Evolutionary conservation across 1,140 invertebrate genomes (phyloP).

Genomic region (Caerostris darwini): DNA sequence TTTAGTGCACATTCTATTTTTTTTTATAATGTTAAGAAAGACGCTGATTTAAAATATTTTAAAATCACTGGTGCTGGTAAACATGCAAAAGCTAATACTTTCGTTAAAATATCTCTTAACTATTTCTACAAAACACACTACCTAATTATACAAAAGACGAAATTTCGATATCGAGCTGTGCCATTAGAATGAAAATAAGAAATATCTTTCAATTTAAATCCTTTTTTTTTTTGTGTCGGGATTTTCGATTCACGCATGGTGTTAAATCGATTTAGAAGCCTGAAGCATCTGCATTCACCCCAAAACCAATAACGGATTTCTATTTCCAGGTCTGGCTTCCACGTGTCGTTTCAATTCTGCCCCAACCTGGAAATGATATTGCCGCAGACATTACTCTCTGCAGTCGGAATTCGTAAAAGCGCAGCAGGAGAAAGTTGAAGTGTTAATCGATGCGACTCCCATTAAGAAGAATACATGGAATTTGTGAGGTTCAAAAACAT

Average conservation of each 20-base stretch:
- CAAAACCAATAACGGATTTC: neutral
- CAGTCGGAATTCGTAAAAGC: neutral
- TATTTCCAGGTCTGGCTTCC: neutral
- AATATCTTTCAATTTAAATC: neutral
- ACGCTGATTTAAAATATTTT: too few species aligned
- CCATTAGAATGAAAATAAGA: neutral
- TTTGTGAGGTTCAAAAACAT: neutral
- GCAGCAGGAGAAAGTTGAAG: neutral
- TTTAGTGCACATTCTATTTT: too few species aligned
- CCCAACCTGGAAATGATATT: neutral
- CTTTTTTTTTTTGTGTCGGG: neutral
- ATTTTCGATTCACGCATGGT: neutral
- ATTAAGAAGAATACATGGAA: neutral
- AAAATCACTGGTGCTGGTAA: too few species aligned
- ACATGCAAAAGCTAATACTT: too few species aligned
- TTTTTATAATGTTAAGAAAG: too few species aligned
- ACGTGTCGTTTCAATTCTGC: neutral
- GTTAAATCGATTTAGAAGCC: neutral
- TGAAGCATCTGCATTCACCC: neutral
- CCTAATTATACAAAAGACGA: neutral
- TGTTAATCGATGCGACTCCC: neutral
- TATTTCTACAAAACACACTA: neutral
- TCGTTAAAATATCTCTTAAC: too few species aligned
- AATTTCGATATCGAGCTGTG: neutral
- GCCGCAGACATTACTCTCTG: neutral